Percentiles rank a stretch among this genome's conserved stretches.
Evolutionary conservation across 2,113 vertebrate species (phyloP).

Genomic region (Ardeotis arabs): DNA sequence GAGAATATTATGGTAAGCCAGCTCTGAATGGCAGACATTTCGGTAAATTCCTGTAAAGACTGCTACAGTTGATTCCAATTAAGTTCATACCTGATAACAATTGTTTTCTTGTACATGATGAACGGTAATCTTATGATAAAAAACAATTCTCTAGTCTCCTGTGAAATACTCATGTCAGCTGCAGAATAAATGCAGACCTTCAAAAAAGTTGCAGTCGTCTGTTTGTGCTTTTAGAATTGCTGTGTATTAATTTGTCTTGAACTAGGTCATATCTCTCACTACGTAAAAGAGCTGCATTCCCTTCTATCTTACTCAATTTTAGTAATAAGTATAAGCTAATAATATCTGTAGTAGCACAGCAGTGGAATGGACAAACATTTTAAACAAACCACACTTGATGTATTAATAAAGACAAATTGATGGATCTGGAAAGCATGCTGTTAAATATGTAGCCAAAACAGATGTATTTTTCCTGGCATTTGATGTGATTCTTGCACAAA

Average conservation of each 20-base stretch:
- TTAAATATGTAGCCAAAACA: constrained; percentile 58
- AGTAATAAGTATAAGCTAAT: constrained; percentile 19
- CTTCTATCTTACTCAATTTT: constrained; percentile 41
- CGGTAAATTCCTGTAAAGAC: constrained; percentile 76
- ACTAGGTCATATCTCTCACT: constrained; percentile 40
- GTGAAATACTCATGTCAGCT: constrained; percentile 55
- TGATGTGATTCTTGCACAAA: constrained; percentile 60
- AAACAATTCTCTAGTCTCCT: constrained; percentile 52
- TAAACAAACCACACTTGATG: constrained; percentile 42
- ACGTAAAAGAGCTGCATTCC: background rate
- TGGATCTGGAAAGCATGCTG: constrained; percentile 43
- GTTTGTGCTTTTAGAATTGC: constrained; percentile 41
- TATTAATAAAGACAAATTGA: constrained; percentile 60
- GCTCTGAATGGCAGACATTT: constrained; percentile 82
- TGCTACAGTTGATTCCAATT: constrained; percentile 80
- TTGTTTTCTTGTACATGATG: constrained; percentile 74
- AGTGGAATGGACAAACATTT: constrained; percentile 40
- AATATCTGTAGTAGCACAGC: background rate
- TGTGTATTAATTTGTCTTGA: constrained; percentile 56
- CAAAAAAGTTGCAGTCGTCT: constrained; percentile 39
- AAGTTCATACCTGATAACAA: constrained; percentile 73
- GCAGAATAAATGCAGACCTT: constrained; percentile 66
- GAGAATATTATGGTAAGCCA: constrained; percentile 88
- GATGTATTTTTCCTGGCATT: constrained; percentile 41
- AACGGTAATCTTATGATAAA: constrained; percentile 64